Evolutionary conservation across 2,113 vertebrate genomes (phyloP).

Genomic region (Sturnira hondurensis): DNA sequence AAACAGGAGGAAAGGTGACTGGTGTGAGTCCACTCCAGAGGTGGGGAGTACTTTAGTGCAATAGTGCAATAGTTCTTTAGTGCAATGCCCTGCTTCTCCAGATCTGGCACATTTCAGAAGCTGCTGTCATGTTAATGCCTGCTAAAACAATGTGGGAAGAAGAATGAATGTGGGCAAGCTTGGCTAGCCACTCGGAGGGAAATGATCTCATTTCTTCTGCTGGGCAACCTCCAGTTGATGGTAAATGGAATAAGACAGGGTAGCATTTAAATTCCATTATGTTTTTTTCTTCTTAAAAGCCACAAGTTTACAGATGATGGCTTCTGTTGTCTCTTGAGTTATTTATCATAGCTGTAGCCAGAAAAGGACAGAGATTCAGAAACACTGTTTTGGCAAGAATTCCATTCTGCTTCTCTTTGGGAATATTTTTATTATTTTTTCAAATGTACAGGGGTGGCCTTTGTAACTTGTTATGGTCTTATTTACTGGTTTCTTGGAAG

Average conservation of each 20-base stretch:
- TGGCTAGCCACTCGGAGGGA: slow-evolving; percentile 46
- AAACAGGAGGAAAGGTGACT: slow-evolving; percentile 9
- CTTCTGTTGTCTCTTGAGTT: slow-evolving; percentile 47
- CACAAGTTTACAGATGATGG: slow-evolving; percentile 49
- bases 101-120: slow-evolving; percentile 48
- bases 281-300: slow-evolving; percentile 28
- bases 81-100: not conserved
- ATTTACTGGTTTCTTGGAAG: slow-evolving; percentile 38
- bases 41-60: not conserved
- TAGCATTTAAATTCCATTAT: slow-evolving; percentile 65
- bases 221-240: slow-evolving; percentile 62
- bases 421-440: not conserved
- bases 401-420: slow-evolving; percentile 22
- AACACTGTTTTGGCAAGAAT: slow-evolving; percentile 15
- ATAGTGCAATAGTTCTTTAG: no score
- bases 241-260: slow-evolving; percentile 62
- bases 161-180: slow-evolving; percentile 68
- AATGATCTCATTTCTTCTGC: slow-evolving; percentile 73
- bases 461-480: slow-evolving; percentile 43
- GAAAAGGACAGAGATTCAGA: slow-evolving; percentile 41
- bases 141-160: slow-evolving; percentile 64
- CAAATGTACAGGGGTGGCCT: slow-evolving; percentile 9
- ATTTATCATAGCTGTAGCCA: slow-evolving; percentile 30
- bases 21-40: not conserved
- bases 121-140: slow-evolving; percentile 60